Conservation (phyloP, 2,113 vertebrate species). For the Eidolon helvum region DNA sequence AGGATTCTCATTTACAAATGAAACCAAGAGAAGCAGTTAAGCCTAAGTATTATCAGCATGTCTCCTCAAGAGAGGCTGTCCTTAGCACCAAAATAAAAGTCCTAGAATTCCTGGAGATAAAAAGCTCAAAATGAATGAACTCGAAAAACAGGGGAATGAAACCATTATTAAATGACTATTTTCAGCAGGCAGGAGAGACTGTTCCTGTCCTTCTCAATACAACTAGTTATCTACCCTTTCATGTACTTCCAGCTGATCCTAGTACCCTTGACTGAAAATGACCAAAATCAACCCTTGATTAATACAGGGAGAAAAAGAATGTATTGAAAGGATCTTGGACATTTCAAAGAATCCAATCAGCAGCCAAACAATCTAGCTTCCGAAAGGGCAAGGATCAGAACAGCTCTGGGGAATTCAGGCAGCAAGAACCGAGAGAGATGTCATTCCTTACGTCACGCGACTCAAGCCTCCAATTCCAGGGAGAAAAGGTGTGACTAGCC, state of each 20-base stretch:
- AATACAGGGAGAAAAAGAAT: background rate
- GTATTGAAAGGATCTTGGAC: background rate
- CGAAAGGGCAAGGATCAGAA: background rate
- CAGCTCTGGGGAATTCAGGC: background rate
- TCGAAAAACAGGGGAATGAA: background rate
- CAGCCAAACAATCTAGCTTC: background rate
- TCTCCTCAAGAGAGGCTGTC: constrained; percentile 73
- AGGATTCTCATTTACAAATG: constrained; percentile 85
- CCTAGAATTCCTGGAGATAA: constrained; percentile 60
- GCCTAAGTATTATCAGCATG: constrained; percentile 79
- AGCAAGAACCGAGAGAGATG: background rate
- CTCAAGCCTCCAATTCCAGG: background rate
- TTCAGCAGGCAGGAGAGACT: background rate
- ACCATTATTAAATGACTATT: background rate
- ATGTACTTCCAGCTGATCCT: background rate
- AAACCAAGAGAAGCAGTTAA: constrained; percentile 83
- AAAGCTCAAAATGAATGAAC: constrained; percentile 45
- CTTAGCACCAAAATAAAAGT: constrained; percentile 76
- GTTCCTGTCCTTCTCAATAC: background rate
- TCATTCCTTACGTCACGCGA: background rate
- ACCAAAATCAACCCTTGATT: background rate
- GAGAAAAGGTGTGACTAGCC: background rate
- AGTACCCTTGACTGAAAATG: background rate
- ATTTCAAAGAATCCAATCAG: constrained; percentile 36
- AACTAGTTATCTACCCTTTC: background rate